phyloP scores from a whole-genome alignment of 2,888 invertebrate species.

The Alviniconcha strummeri region DNA sequence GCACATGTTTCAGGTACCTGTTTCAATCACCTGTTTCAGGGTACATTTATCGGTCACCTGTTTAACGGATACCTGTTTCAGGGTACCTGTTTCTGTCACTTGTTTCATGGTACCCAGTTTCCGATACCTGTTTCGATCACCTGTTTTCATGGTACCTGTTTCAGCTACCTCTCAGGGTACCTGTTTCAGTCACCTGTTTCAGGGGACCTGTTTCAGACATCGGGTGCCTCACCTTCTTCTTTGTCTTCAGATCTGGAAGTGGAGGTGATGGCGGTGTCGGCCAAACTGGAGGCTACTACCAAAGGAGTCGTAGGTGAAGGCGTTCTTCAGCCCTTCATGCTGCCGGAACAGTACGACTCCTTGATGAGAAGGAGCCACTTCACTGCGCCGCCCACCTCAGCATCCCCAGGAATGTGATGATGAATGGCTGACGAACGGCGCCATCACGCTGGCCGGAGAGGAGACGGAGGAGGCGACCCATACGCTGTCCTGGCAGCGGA shows the following conservation, averaged over 20 bases:
- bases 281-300: slow-evolving; percentile 42
- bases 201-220: too few species aligned
- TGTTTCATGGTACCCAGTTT: too few species aligned
- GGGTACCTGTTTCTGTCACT: too few species aligned
- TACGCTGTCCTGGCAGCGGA: slow-evolving; percentile 20
- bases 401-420: not conserved
- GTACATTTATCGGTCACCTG: too few species aligned
- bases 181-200: too few species aligned
- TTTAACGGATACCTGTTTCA: too few species aligned
- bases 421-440: slow-evolving; percentile 21
- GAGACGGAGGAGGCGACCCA: not conserved
- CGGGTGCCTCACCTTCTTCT: too few species aligned
- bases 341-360: slow-evolving; percentile 36
- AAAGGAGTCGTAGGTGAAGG: slow-evolving; percentile 42
- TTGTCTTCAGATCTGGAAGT: slow-evolving; percentile 17
- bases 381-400: not conserved
- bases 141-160: too few species aligned
- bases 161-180: too few species aligned
- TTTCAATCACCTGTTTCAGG: too few species aligned
- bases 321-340: slow-evolving; percentile 42
- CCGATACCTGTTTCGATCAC: too few species aligned
- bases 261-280: slow-evolving; percentile 43
- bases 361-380: slow-evolving; percentile 18
- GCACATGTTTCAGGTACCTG: too few species aligned
- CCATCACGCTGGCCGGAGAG: not conserved